Conservation (phyloP, 2,113 vertebrate genomes). For the Neotoma lepida region DNA sequence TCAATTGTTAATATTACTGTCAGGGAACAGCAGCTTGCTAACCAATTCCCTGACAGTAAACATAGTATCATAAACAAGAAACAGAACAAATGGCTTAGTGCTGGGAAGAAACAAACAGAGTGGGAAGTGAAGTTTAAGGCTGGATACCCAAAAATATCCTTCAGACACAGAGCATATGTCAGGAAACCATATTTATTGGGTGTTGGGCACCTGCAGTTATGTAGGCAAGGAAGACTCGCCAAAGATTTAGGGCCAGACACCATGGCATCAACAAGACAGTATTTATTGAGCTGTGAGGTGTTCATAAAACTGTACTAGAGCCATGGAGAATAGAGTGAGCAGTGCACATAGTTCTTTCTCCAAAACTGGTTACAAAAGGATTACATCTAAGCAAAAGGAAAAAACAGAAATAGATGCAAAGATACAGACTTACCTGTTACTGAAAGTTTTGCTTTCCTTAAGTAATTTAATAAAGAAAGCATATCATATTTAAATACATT, state of each 20-base stretch:
- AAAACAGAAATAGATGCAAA: not conserved
- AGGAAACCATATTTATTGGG: not conserved
- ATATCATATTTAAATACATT: not conserved
- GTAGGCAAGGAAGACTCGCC: not conserved
- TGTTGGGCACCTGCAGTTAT: not conserved
- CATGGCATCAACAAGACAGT: not conserved
- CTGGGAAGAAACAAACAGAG: not conserved
- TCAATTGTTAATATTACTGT: not conserved
- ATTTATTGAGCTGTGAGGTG: not conserved
- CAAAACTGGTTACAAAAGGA: not conserved
- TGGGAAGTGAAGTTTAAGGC: not conserved
- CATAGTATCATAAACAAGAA: not conserved
- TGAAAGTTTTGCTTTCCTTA: not conserved
- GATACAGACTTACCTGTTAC: not conserved
- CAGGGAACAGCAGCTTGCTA: not conserved
- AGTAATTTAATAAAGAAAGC: not conserved
- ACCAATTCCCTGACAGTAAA: not conserved
- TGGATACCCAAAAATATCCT: not conserved
- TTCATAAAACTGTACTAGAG: not conserved
- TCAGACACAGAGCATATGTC: not conserved
- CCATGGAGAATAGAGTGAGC: not conserved
- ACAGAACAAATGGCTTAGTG: not conserved
- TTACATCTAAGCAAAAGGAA: not conserved
- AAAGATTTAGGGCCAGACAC: constrained; percentile 24
- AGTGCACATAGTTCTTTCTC: not conserved